Evolutionary conservation across 2,888 invertebrate genomes (phyloP).

Genomic region (Nycteola revayana): DNA sequence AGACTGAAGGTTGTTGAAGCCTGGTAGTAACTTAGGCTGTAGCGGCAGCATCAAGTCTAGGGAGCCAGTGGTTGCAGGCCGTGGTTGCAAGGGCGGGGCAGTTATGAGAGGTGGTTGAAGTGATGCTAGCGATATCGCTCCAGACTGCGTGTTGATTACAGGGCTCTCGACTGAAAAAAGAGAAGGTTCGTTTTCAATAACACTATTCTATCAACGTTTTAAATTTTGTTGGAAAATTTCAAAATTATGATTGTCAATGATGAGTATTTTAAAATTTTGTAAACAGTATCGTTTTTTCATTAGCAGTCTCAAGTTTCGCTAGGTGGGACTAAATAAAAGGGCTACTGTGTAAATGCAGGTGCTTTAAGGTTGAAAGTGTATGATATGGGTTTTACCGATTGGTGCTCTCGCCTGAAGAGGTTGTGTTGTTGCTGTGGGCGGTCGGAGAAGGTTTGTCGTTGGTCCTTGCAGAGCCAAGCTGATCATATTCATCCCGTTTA

Average conservation of each 20-base stretch:
- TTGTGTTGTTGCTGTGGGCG: slow-evolving; percentile 50
- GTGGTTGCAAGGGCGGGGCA: slow-evolving; percentile 84
- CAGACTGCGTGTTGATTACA: slow-evolving; percentile 70
- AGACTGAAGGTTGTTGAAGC: slow-evolving; percentile 73
- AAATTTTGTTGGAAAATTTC: too few species aligned
- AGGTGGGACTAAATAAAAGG: too few species aligned
- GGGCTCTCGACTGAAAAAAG: slow-evolving; percentile 82
- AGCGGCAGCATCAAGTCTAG: slow-evolving; percentile 86
- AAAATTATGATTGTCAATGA: too few species aligned
- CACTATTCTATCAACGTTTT: too few species aligned
- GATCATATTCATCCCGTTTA: slow-evolving; percentile 88
- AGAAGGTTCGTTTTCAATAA: too few species aligned
- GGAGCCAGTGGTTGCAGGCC: slow-evolving; percentile 87
- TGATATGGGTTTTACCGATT: slow-evolving; percentile 43
- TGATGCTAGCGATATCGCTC: slow-evolving; percentile 76
- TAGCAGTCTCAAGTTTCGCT: too few species aligned
- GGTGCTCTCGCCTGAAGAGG: slow-evolving; percentile 75
- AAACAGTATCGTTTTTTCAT: too few species aligned
- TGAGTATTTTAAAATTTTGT: too few species aligned
- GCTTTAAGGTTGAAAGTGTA: slow-evolving; percentile 35
- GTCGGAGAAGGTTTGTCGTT: slow-evolving; percentile 65
- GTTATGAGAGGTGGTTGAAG: slow-evolving; percentile 78
- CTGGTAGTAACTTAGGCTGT: slow-evolving; percentile 86
- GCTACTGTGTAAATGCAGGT: too few species aligned
- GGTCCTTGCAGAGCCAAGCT: slow-evolving; percentile 72